These are phyloP conservation scores for Dallia pectoralis DNA, from an alignment of 2,797 vertebrate genomes.

Conservation along the genomic window DNA sequence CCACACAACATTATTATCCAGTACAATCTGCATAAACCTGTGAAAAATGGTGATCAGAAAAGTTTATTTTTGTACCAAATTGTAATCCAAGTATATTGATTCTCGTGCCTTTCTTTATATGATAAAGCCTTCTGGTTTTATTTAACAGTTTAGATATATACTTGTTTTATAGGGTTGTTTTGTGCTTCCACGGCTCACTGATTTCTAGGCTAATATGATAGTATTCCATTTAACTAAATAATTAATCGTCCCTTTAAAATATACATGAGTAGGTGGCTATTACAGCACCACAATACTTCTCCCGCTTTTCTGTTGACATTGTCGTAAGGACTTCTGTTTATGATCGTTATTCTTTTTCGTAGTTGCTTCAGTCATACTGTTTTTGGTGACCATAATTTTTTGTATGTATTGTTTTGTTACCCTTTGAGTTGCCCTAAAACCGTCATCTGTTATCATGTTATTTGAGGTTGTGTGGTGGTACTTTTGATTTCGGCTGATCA, in stretches of 20 bases:
- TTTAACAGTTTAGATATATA: neutral
- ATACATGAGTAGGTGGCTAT: constrained; percentile 53
- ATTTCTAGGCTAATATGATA: constrained; percentile 39
- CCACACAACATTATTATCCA: too few relatives aligned
- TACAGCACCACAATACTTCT: neutral
- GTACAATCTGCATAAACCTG: too few relatives aligned
- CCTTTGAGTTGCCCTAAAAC: neutral
- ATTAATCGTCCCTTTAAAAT: constrained; percentile 69
- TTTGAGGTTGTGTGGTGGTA: neutral
- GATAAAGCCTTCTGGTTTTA: neutral
- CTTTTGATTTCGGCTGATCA: neutral
- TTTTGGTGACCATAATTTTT: neutral
- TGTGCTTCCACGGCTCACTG: constrained; percentile 40
- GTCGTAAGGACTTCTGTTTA: neutral
- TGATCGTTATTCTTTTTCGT: neutral
- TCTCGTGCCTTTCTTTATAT: too few relatives aligned
- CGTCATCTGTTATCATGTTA: neutral
- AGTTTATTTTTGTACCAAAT: too few relatives aligned
- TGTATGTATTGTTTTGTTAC: neutral
- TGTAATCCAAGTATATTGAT: too few relatives aligned
- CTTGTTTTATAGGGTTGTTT: constrained; percentile 24
- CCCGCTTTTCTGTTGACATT: constrained; percentile 1
- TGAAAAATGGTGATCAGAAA: too few relatives aligned
- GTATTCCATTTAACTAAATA: constrained; percentile 68
- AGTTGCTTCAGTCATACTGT: neutral